A percentile compares a stretch with the other conserved stretches of the same genome.
Evolutionary conservation across 2,888 invertebrate species (phyloP).

Genomic region (Caenorhabditis imperialis): DNA sequence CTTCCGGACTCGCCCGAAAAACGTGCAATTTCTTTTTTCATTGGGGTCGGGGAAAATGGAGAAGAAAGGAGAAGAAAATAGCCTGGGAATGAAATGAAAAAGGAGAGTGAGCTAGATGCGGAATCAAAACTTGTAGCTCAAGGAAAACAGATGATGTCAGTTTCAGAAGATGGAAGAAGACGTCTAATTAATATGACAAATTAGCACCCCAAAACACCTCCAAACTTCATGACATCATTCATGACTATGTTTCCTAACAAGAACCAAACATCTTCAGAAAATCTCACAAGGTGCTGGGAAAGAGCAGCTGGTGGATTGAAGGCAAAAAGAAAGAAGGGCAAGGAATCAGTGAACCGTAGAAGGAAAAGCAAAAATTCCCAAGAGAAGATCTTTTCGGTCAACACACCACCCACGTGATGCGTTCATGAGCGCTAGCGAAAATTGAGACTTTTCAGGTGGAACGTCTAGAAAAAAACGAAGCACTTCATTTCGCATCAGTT

Average conservation of each 20-base stretch:
- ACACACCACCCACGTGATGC: conserved; percentile 31
- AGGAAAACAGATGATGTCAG: conserved; percentile 22
- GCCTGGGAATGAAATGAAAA: conserved; percentile 19
- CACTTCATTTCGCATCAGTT: too few species aligned
- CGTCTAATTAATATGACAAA: too few species aligned
- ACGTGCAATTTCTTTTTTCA: too few species aligned
- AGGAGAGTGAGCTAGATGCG: conserved; percentile 7
- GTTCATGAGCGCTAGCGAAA: conserved; percentile 10
- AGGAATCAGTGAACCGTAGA: conserved; percentile 33
- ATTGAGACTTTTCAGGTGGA: too few species aligned
- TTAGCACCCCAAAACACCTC: too few species aligned
- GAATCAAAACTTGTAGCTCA: too few species aligned
- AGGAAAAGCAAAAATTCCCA: conserved; percentile 28
- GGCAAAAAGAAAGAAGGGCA: conserved; percentile 10
- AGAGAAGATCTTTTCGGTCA: conserved; percentile 47
- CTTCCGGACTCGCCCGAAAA: too few species aligned
- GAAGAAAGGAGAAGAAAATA: conserved; percentile 7
- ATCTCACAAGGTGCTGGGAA: too few species aligned
- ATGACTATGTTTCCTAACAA: too few species aligned
- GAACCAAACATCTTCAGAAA: too few species aligned
- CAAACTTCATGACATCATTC: conserved; percentile 11
- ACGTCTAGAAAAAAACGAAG: too few species aligned
- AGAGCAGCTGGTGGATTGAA: not conserved
- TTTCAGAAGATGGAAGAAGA: conserved; percentile 8
- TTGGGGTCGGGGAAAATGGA: conserved; percentile 6